Conservation (phyloP, 2,888 invertebrate species). For the Embidobia sp. region DNA sequence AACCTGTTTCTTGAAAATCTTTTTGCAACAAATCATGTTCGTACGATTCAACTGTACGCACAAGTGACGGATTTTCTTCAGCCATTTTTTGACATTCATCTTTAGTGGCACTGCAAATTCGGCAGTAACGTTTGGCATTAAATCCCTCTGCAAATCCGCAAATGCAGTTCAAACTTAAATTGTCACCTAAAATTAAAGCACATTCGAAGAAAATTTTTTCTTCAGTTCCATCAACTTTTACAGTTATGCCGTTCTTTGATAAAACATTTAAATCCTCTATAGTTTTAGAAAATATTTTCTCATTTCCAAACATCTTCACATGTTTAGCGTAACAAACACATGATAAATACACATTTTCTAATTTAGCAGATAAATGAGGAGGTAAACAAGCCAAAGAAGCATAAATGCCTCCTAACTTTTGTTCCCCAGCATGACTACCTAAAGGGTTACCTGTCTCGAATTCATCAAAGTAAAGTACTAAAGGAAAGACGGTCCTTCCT, state of each 20-base stretch:
- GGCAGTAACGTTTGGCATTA: conserved; percentile 2
- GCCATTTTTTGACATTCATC: conserved; percentile 7
- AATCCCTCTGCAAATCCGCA: conserved; percentile 14
- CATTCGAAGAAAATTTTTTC: conserved; percentile 17
- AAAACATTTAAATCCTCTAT: conserved; percentile 3
- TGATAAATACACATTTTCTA: conserved; percentile 1
- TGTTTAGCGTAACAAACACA: neutral
- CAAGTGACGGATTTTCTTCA: neutral
- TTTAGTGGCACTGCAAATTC: conserved; percentile 1
- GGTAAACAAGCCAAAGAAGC: conserved; percentile 21
- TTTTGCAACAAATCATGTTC: conserved; percentile 1
- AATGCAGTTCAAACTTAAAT: conserved; percentile 12
- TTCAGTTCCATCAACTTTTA: neutral
- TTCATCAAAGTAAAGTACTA: conserved; percentile 6
- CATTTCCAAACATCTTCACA: neutral
- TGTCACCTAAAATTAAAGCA: conserved; percentile 15
- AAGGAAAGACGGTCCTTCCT: neutral
- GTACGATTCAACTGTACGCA: conserved; percentile 6
- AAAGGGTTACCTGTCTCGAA: conserved; percentile 4
- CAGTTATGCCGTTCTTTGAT: neutral
- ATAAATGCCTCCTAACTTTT: neutral
- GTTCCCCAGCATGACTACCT: neutral
- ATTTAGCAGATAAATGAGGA: conserved; percentile 4
- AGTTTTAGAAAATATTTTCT: neutral
- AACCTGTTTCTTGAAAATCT: neutral